A percentile compares a stretch with the other conserved stretches of the same genome.
phyloP scores from a whole-genome alignment of 2,113 vertebrate species.

The Melanerpes aurifrons region DNA sequence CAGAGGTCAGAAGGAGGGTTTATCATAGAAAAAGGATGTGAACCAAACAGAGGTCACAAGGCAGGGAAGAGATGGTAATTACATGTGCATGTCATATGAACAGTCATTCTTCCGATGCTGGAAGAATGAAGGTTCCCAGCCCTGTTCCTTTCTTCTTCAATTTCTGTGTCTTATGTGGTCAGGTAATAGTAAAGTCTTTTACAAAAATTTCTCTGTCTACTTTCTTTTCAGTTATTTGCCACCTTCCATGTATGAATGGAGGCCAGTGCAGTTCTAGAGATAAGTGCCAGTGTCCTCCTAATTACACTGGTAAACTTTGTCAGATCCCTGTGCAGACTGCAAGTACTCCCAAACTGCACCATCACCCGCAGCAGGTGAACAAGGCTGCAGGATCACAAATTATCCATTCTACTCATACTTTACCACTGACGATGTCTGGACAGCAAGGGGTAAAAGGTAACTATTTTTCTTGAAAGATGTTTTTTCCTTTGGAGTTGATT shows the following conservation, averaged over 20 bases:
- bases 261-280: conserved; percentile 94
- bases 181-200: not conserved
- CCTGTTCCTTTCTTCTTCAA: not conserved
- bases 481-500: not conserved
- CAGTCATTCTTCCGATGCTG: not conserved
- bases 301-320: conserved; percentile 95
- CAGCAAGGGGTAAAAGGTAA: conserved; percentile 91
- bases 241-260: conserved; percentile 97
- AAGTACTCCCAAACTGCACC: conserved; percentile 74
- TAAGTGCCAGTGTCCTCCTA: conserved; percentile 96
- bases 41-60: not conserved
- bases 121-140: not conserved
- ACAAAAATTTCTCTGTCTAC: conserved; percentile 35
- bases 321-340: conserved; percentile 87
- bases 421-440: conserved; percentile 91
- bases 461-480: not conserved
- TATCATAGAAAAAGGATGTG: fast-evolving
- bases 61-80: not conserved
- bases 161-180: not conserved
- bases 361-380: conserved; percentile 76
- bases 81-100: not conserved
- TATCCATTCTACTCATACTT: conserved; percentile 92
- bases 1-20: not conserved
- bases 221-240: conserved; percentile 91
- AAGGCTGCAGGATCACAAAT: conserved; percentile 82